Conservation (phyloP, 2,888 invertebrate genomes). For the Octonoba sinensis region DNA sequence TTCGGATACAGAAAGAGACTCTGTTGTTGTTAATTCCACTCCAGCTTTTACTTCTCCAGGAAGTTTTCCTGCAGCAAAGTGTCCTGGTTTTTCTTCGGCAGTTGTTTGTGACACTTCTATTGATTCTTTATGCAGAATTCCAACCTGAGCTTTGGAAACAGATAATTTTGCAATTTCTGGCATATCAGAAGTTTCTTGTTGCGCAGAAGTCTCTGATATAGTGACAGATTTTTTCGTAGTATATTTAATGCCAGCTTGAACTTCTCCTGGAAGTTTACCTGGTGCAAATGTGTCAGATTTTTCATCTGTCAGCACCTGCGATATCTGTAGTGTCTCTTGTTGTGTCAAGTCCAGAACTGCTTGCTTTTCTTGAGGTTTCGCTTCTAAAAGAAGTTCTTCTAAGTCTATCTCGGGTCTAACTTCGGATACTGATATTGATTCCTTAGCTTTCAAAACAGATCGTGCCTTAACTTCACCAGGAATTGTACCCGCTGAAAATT, state of each 20-base stretch:
- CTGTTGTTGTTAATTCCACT: conserved; percentile 43
- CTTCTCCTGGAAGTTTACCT: conserved; percentile 62
- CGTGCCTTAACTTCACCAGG: conserved; percentile 57
- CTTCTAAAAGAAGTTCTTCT: conserved; percentile 41
- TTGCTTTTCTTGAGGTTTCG: conserved; percentile 41
- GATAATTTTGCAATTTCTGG: conserved; percentile 21
- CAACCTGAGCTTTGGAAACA: conserved; percentile 37
- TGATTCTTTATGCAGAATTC: conserved; percentile 43
- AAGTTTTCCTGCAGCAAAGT: conserved; percentile 55
- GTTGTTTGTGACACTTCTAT: conserved; percentile 54
- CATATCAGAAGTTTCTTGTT: conserved; percentile 37
- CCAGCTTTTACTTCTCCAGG: conserved; percentile 64
- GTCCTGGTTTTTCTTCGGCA: conserved; percentile 55
- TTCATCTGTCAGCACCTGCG: conserved; percentile 63
- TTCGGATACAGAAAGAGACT: conserved; percentile 59
- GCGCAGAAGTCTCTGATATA: conserved; percentile 55
- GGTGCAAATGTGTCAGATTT: conserved; percentile 52
- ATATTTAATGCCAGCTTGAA: conserved; percentile 52
- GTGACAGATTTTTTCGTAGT: conserved; percentile 56
- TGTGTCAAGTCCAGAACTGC: conserved; percentile 57
- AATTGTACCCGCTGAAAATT: conserved; percentile 46
- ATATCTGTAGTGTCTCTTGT: conserved; percentile 53
- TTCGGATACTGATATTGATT: conserved; percentile 66
- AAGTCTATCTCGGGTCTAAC: conserved; percentile 54
- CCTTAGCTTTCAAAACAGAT: conserved; percentile 56